Evolutionary conservation across 53 echinoderm and acorn worm species (phyloP), one percentile per base, ranked within the genome.

Genomic region (Actinopyga echinites): DNA sequence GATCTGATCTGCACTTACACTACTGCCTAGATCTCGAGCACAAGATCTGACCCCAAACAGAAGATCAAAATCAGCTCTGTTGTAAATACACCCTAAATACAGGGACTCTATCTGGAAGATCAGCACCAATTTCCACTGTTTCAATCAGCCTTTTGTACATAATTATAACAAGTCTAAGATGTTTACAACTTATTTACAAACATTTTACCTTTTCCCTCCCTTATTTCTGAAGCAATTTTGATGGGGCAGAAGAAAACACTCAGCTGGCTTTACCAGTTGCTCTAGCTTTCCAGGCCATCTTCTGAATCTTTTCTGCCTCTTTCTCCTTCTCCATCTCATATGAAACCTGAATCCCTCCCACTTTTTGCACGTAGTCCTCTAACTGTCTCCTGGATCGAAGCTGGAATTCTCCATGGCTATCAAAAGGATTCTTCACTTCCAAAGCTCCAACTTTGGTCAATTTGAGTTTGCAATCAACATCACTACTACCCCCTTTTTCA

Each of bases 351-450:
- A 95, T 84, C 60, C 84, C 65, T n/a, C 83, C 69, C 28, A 99
- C 92, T 29, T 85, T 73, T 49, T 83, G 59, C 65, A 99, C 35
- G 80, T 99, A 99, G 31, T 87, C 85, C 64, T 97, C 58, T 12
- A 92, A 90, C 91, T 99, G 99, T 82, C 84, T 85, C 19, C 92
- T 83, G 19, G 99, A 95, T 33, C 95, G 73, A 54, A 99, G 86
- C 79, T 92, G 92, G 66, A 99, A 99, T 36, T 92, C 90, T 19
- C 87, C 89, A 45, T 87, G 87, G 26, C 82, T 84, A 32, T 80
- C 80, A 36, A 99, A 80, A 6, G 99, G 99, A 68, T 99, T 91
- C 59, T 74, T 78, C 34, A 99, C 92, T 26, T 83, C 86, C 15
- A 75, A 69, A 52, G 87, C 66, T 31, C 59, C n/a, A 35, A 65